Base-by-base conservation (phyloP, 2,888 invertebrate species). In the Nesidiocoris tenuis region DNA sequence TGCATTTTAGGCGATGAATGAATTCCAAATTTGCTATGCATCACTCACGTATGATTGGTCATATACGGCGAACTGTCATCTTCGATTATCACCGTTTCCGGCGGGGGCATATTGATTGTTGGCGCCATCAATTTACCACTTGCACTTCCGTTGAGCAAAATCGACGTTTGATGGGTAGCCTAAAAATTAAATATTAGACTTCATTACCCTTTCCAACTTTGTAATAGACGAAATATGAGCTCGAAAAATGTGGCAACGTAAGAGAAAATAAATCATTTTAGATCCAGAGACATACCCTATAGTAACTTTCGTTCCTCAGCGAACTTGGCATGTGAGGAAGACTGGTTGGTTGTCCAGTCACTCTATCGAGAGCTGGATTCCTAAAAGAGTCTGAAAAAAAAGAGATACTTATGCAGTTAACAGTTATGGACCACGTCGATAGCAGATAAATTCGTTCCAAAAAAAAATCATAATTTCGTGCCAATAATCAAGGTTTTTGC, bases 301-400 rank as follows among this genome's bases (percentile, higher is more conserved):
- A 95, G 82, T 96, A 96, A 82, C 96, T 96, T 83, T 96, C 95
- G 82, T 96, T 96, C 76, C 95, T 87, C 76, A 95, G 83, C 74
- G 83, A 83, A 81, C 86, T 87, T 82, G 86, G 86, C 24, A 76
- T 55, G 17, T 64, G 74, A 64, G 64, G 64, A 24, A 74, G 75
- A 65, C 77, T 77, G 82, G 85, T 85, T 75, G 84, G 84, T 80
- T 89, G 88, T 78, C 91, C 91, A 67, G 94, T 94, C 82, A 96
- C 85, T 82, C 95, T 86, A 82, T 96, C 95, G 82, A 96, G 89
- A 77, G 95, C 94, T 78, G 95, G 94, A 84, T 96, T 95, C 90
- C 91, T 79, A 70, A 81, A 78, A 22, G 79, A 71, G 61, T 78
- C 77, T 77, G 18, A 17, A 76, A 59, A 55, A 39, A 12, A 61